Evolutionary conservation across 2,797 vertebrate species (phyloP), one percentile per base, ranked within the genome.

Genomic region (Meriones psammophilus): DNA sequence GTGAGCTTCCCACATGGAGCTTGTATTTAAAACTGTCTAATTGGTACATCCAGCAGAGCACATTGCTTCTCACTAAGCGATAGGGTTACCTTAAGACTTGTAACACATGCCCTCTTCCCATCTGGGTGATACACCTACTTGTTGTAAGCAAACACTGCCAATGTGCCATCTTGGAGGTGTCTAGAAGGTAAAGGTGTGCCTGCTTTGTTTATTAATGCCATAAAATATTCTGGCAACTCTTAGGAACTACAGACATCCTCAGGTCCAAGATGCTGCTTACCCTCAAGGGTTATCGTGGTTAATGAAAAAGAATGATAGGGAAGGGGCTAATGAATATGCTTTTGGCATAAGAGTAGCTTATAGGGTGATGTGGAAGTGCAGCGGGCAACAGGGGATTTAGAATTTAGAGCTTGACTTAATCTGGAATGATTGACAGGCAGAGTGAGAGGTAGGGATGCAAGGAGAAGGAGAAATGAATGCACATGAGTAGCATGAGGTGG

Each of bases 11-110:
- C 39, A 89, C 50, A 30, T 46, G n/a, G 39, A 56, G 73, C 95
- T 83, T 95, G 62, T 90, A 33, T 95, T 96, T 96, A 90, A 94
- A 94, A 92, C 33, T 69, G 69, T 92, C 64, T 96, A 93, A 96
- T 92, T 89, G 92, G 91, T 95, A 96, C 87, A 22, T 85, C 84
- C 81, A 94, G 79, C 80, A 95, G 87, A 92, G 69, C 66, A 17
- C 66, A 62, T 92, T 81, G 18, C 36, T 28, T 84, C 84, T 95
- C 96, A 95, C 94, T 96, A 95, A 84, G 76, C 54, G 62, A 93
- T 58, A 66, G 66, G 62, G 78, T 80, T 86, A 88, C 74, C 74
- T 18, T 81, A 30, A 86, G 86, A 79, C 76, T 66, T 91, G 76
- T 17, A 26, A 84, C 60, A 36, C 62, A 36, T 1, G 0, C 18